Evolutionary conservation across 2,888 invertebrate genomes (phyloP).

Genomic region (Drosophila macrothrix): DNA sequence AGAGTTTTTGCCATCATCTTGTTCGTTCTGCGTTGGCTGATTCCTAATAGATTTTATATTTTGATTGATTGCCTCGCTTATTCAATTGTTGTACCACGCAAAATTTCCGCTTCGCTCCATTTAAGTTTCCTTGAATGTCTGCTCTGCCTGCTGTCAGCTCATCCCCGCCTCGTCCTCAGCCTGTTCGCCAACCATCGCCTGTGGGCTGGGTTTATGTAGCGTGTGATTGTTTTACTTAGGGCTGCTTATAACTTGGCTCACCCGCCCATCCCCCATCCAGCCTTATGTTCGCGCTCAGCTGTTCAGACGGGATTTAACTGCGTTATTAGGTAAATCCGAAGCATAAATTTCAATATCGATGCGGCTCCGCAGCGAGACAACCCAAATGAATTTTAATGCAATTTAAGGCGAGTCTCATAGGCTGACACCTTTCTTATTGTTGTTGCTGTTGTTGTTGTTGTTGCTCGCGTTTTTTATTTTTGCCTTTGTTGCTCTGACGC

Average conservation of each 20-base stretch:
- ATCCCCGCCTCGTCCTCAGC: background rate
- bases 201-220: conserved; percentile 73
- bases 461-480: background rate
- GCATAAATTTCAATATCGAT: conserved; percentile 80
- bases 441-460: conserved; percentile 16
- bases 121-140: conserved; percentile 12
- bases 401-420: conserved; percentile 69
- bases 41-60: conserved; percentile 80
- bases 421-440: conserved; percentile 41
- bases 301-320: conserved; percentile 72
- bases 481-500: conserved; percentile 20
- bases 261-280: background rate
- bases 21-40: conserved; percentile 26
- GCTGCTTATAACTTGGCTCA: conserved; percentile 56
- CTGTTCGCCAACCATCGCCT: conserved; percentile 46
- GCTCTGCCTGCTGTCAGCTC: conserved; percentile 1
- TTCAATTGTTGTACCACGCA: conserved; percentile 68
- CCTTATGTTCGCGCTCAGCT: conserved; percentile 30
- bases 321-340: conserved; percentile 77
- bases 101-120: background rate
- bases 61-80: conserved; percentile 81
- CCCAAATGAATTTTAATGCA: conserved; percentile 79
- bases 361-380: conserved; percentile 44
- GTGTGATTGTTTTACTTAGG: conserved; percentile 79
- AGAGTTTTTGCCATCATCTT: conserved; percentile 17